Conservation (phyloP, 2,113 vertebrate species). For the Carettochelys insculpta region DNA sequence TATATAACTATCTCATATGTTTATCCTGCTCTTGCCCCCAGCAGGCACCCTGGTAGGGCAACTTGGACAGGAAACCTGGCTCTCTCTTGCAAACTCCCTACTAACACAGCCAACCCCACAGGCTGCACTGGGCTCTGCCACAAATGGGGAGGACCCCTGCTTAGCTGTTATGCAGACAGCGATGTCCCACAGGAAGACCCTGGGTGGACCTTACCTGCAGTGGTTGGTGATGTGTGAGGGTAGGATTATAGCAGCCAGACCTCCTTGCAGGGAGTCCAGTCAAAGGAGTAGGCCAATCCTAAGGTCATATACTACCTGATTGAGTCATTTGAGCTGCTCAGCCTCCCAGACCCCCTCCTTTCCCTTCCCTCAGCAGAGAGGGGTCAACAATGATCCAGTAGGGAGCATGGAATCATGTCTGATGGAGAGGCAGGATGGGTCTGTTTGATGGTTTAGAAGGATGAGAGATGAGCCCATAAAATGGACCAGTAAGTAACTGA, state of each 20-base stretch:
- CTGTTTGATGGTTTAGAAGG: not conserved
- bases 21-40: not conserved
- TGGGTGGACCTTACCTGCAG: conserved; percentile 65
- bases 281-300: conserved; percentile 79
- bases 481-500: not conserved
- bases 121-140: not conserved
- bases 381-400: not conserved
- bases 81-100: not conserved
- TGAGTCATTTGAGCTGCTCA: not conserved
- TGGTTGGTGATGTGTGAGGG: conserved; percentile 79
- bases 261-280: conserved; percentile 74
- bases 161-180: not conserved
- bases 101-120: not conserved
- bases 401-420: not conserved
- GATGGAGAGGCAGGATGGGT: not conserved
- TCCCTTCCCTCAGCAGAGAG: not conserved
- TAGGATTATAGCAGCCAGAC: conserved; percentile 77
- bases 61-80: too few species aligned
- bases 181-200: not conserved
- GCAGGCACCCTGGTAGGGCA: not conserved
- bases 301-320: conserved; percentile 78
- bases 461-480: not conserved
- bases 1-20: not conserved
- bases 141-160: too few species aligned
- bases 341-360: too few species aligned